Base-by-base conservation (phyloP, 2,888 invertebrate genomes). In the Agrotis segetum region DNA sequence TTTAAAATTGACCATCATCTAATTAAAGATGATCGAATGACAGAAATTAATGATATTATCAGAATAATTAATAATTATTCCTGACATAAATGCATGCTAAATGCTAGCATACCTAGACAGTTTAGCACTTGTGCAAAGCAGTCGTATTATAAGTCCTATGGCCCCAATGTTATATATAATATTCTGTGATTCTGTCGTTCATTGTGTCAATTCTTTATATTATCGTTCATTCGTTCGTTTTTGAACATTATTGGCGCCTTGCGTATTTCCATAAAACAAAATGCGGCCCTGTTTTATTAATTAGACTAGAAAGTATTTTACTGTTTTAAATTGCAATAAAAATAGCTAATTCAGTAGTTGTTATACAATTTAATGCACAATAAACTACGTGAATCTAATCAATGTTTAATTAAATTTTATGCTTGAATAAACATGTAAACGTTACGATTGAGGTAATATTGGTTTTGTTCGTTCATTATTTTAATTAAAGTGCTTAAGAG, bases 361-460 rank as follows among this genome's bases (percentile, higher is more conserved):
- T 5, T 13, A n/a, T 34, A 6, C n/a, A 55, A 14, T 64, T 24
- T n/a, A n/a, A 24, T 50, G 9, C 21, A 61, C 16, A 61, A 71
- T 71, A 17, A 71, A 49, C 2, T 16, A 9, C 17, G 19, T 55
- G 17, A 71, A 53, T 24, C 11, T 40, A 53, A 71, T 47, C 19
- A 71, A 19, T 17, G 14, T 53, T 47, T 17, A 19, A 62, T 21
- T 71, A 40, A 17, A 40, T 21, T 47, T 62, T 29, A 55, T 71
- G 16, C 9, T 55, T 44, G 17, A 55, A 49, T 47, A 55, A 55
- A 47, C 6, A 24, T 71, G 4, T 62, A 29, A 47, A 47, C 17
- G 47, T 7, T 19, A 19, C 4, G 19, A 62, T 52, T 70, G 46
- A 50, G 13, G 46, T 44, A 58, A 2, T n/a, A 71, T 29, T 40